Evolutionary conservation across 2,888 invertebrate genomes (phyloP).

Genomic region (Drosophila kanekoi): DNA sequence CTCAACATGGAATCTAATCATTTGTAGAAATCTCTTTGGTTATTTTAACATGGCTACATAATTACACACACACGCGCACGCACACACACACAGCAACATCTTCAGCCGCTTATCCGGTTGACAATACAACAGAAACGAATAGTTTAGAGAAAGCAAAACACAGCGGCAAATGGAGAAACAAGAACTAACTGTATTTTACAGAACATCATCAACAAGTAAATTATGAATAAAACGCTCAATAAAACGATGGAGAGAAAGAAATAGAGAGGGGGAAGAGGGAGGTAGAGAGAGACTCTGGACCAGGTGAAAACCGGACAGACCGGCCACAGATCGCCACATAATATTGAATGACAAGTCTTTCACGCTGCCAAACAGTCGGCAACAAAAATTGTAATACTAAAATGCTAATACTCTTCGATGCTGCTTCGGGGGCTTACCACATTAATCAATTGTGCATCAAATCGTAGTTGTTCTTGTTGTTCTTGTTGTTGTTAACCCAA

Average conservation of each 20-base stretch:
- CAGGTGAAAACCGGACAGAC: conserved; percentile 74
- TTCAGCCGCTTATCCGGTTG: conserved; percentile 64
- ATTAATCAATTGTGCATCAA: conserved; percentile 69
- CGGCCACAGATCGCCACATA: conserved; percentile 38
- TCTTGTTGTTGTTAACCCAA: conserved; percentile 49
- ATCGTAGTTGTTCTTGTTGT: conserved; percentile 21
- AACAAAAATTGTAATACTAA: conserved; percentile 24
- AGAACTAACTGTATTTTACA: conserved; percentile 75
- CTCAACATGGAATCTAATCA: conserved; percentile 31
- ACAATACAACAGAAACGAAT: conserved; percentile 49
- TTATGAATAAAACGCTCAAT: conserved; percentile 74
- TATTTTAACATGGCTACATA: conserved; percentile 33
- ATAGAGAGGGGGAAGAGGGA: conserved; percentile 5
- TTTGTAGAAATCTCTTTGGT: conserved; percentile 33
- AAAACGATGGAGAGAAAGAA: conserved; percentile 26
- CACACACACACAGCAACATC: background rate
- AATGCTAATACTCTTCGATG: conserved; percentile 12
- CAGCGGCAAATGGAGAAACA: conserved; percentile 51
- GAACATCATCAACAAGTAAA: conserved; percentile 57
- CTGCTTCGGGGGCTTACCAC: conserved; percentile 24
- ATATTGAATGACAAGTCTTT: conserved; percentile 57
- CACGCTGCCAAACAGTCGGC: conserved; percentile 24
- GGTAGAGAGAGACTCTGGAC: background rate
- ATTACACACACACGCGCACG: conserved; percentile 15
- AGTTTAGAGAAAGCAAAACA: conserved; percentile 62